A percentile compares a stretch with the other conserved stretches of the same genome.
phyloP scores from a whole-genome alignment of 2,888 invertebrate genomes.

The Ganaspis brasiliensis region DNA sequence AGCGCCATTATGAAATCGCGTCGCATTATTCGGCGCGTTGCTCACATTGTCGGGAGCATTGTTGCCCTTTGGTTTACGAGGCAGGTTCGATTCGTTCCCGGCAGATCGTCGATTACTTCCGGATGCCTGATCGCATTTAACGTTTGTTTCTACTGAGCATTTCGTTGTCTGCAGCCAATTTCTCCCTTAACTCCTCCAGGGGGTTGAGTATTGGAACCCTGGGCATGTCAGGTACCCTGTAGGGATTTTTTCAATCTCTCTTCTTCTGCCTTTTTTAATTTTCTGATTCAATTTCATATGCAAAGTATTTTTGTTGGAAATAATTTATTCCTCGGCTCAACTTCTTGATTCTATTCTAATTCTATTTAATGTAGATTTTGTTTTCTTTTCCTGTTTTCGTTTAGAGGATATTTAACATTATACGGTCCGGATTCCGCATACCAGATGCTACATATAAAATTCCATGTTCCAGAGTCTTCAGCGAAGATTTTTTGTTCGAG shows the following conservation, averaged over 20 bases:
- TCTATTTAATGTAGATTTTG: background rate
- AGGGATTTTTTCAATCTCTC: background rate
- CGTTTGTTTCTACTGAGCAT: conserved; percentile 71
- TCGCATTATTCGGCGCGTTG: conserved; percentile 71
- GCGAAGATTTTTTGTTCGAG: no score
- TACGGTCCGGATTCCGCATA: no score
- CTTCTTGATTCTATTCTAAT: background rate
- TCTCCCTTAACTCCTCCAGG: conserved; percentile 43
- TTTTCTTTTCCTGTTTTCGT: no score
- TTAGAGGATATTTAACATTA: no score
- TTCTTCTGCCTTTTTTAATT: background rate
- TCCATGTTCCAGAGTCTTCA: no score
- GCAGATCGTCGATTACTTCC: conserved; percentile 74
- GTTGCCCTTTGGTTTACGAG: conserved; percentile 72
- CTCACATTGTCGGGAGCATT: conserved; percentile 68
- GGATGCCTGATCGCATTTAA: conserved; percentile 73
- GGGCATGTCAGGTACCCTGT: conserved; percentile 25
- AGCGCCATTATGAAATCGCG: conserved; percentile 63
- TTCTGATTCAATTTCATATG: conserved; percentile 7
- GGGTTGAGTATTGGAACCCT: conserved; percentile 28
- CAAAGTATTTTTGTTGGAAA: conserved; percentile 2
- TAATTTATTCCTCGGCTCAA: background rate
- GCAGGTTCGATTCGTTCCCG: conserved; percentile 66
- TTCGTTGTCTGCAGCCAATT: conserved; percentile 51
- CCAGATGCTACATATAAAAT: no score